These are phyloP conservation scores for Criorhina ranunculi DNA, from an alignment of 2,888 invertebrate species.

Conservation along the genomic window DNA sequence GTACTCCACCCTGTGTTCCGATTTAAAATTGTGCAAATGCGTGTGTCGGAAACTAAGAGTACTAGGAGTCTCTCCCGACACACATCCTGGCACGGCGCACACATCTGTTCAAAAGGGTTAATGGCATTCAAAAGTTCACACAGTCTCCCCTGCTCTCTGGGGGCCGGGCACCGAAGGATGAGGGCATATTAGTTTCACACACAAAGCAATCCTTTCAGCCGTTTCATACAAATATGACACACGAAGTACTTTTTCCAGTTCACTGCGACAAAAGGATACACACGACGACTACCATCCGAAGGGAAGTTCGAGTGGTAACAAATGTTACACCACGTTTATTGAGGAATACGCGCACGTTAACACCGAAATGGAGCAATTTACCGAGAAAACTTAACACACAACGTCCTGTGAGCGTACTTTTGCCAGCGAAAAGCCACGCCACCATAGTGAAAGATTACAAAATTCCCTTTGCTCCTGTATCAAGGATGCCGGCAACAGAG, in stretches of 20 bases:
- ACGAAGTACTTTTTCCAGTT: slow-evolving; percentile 48
- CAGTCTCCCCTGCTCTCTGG: not conserved
- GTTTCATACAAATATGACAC: slow-evolving; percentile 15
- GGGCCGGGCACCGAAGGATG: too few relatives aligned
- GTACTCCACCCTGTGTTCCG: not conserved
- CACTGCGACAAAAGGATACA: slow-evolving; percentile 42
- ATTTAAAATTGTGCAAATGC: slow-evolving; percentile 27
- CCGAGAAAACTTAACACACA: slow-evolving; percentile 26
- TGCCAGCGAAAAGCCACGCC: not conserved
- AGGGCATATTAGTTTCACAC: slow-evolving; percentile 1
- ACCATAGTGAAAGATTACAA: slow-evolving; percentile 18
- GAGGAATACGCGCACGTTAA: slow-evolving; percentile 33
- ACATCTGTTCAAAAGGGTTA: slow-evolving; percentile 53
- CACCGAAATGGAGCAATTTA: slow-evolving; percentile 44
- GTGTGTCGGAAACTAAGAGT: slow-evolving; percentile 35
- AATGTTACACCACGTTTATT: slow-evolving; percentile 18
- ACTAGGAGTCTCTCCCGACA: slow-evolving; percentile 8
- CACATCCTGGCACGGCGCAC: not conserved
- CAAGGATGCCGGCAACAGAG: not conserved
- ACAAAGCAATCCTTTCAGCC: slow-evolving; percentile 37
- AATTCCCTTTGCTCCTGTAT: not conserved
- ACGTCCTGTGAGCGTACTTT: not conserved
- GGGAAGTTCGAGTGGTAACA: slow-evolving; percentile 1
- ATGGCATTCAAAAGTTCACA: slow-evolving; percentile 49
- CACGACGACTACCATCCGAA: not conserved